Evolutionary conservation across 1,140 invertebrate genomes (phyloP).

Genomic region (Metopolophium dirhodum): DNA sequence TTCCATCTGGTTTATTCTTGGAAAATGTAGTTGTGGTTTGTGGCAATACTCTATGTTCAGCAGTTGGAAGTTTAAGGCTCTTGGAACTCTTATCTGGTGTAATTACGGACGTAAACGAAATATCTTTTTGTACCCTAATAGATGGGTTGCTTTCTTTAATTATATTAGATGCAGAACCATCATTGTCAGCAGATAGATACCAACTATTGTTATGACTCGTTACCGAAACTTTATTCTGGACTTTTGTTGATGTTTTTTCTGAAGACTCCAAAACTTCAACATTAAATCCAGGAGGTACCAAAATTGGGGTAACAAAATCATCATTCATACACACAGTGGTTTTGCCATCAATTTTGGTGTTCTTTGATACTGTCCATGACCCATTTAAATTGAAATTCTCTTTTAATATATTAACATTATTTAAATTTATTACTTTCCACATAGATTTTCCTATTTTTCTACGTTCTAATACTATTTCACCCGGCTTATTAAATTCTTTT

Average conservation of each 20-base stretch:
- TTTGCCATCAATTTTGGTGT: too few relatives aligned
- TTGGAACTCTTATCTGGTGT: conserved; percentile 30
- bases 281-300: conserved; percentile 28
- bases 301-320: background rate
- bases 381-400: background rate
- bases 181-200: background rate
- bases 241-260: background rate
- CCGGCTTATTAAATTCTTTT: too few relatives aligned
- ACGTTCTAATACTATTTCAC: too few relatives aligned
- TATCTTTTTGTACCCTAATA: background rate
- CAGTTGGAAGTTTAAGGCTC: conserved; percentile 31
- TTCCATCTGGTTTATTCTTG: background rate
- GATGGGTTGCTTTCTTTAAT: background rate
- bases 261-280: conserved; percentile 1
- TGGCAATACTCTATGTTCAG: conserved; percentile 39
- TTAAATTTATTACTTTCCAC: too few relatives aligned
- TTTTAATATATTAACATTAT: too few relatives aligned
- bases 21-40: conserved; percentile 31
- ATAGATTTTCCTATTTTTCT: too few relatives aligned
- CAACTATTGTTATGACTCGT: background rate
- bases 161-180: background rate
- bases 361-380: too few relatives aligned
- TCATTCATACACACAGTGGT: too few relatives aligned
- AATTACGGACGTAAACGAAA: background rate
- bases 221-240: background rate